Evolutionary conservation across 2,113 vertebrate genomes (phyloP).

Genomic region (Centrocercus urophasianus): DNA sequence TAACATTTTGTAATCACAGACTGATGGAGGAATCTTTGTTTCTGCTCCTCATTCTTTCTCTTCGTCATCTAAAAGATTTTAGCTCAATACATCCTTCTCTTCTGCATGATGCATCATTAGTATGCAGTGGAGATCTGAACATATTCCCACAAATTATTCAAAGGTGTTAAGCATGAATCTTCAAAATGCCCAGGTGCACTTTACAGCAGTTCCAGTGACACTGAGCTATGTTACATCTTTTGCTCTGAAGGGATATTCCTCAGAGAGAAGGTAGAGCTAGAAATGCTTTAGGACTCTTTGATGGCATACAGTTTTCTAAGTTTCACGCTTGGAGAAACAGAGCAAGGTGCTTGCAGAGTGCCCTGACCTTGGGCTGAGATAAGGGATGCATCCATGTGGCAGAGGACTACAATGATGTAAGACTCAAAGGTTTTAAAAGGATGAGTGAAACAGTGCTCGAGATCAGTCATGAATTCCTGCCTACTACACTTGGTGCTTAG

Average conservation of each 20-base stretch:
- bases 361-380: background rate
- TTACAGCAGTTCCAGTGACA: background rate
- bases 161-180: background rate
- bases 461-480: background rate
- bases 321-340: background rate
- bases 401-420: background rate
- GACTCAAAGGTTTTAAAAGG: background rate
- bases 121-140: background rate
- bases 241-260: background rate
- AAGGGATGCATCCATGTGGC: background rate
- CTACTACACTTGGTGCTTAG: background rate
- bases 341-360: background rate
- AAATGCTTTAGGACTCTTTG: too few relatives aligned
- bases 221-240: background rate
- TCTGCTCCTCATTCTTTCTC: background rate
- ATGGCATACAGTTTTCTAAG: background rate
- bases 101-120: background rate
- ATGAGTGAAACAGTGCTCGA: background rate
- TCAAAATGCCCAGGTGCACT: constrained; percentile 9
- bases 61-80: background rate
- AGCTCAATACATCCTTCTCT: background rate
- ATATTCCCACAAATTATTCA: background rate
- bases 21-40: background rate
- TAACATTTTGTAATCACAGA: rapidly evolving
- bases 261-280: background rate